A percentile compares a stretch with the other conserved stretches of the same genome.
These are phyloP conservation scores for Globia sparganii DNA, from an alignment of 2,888 invertebrate genomes.

Conservation along the genomic window DNA sequence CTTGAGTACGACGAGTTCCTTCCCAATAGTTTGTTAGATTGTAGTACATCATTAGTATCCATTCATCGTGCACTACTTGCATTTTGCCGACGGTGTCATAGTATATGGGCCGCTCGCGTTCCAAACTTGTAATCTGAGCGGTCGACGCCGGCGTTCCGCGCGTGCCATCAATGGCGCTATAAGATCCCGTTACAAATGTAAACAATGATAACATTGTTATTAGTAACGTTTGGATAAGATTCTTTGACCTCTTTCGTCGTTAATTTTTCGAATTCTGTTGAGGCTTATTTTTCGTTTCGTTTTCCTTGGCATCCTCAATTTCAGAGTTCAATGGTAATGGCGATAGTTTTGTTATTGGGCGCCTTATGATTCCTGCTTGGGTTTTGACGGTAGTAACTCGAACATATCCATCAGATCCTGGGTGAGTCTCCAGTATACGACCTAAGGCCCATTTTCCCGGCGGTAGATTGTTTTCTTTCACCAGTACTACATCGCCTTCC, in stretches of 20 bases:
- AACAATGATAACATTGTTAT: too few species aligned
- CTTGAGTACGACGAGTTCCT: too few species aligned
- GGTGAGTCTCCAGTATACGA: constrained; percentile 8
- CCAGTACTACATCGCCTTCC: constrained; percentile 27
- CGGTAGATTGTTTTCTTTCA: constrained; percentile 18
- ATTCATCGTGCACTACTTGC: constrained; percentile 51
- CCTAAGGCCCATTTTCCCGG: constrained; percentile 3
- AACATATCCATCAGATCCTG: constrained; percentile 16
- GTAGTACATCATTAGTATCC: constrained; percentile 37
- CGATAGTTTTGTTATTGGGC: constrained; percentile 20
- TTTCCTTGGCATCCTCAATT: not conserved
- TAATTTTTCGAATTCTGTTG: not conserved
- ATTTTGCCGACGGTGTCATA: constrained; percentile 26
- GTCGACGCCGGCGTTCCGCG: too few species aligned
- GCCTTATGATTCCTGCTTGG: constrained; percentile 2
- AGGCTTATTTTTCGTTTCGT: not conserved
- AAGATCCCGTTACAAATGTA: too few species aligned
- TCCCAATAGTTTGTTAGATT: constrained; percentile 16
- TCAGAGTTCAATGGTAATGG: not conserved
- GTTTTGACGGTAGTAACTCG: constrained; percentile 19
- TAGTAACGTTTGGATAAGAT: too few species aligned
- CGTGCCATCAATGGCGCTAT: too few species aligned
- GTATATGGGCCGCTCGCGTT: constrained; percentile 22
- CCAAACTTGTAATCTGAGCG: not conserved
- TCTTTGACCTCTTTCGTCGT: too few species aligned